Evolutionary conservation across 1,140 invertebrate genomes (phyloP), one percentile per base, ranked within the genome.

Genomic region (Zophobas morio): DNA sequence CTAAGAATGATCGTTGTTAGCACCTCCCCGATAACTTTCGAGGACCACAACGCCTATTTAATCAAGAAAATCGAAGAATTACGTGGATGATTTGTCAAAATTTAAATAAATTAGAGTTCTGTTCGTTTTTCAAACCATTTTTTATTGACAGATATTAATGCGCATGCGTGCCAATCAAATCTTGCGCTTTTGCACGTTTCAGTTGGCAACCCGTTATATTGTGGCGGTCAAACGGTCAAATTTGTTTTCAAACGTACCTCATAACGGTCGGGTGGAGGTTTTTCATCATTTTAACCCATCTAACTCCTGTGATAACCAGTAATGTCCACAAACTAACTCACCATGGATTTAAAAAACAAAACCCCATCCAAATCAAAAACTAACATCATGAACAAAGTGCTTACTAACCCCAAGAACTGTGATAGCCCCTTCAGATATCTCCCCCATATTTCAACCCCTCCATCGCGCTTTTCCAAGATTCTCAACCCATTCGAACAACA

Each of bases 1-100:
- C 85, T 97, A 51, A 96, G 95, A 88, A 92, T 92, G 0, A 90
- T 91, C 0, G 91, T 94, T 32, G 84, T 93, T 47, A 88, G 88
- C 49, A 90, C 92, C 0, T 88, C 90, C 4, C 92, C 93, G 0
- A 81, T 97, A 0, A 93, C 97, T 86, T 93, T 92, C 83, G 92
- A 92, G 79, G 92, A 93, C 37, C 94, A 95, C 56, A 93, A 93
- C 76, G 86, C 90, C 33, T 88, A 92, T 84, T 87, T 98, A 3
- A 79, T 85, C 6, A 76, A 81, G 6, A 78, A 70, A 57, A 85
- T 86, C 49, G 73, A 85, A 36, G 71, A 85, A 42, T 73, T 83
- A 33, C 73, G 54, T 42, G 37, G 6, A 74, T 20, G 20, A 20
- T 20, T 20, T 20, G 20, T 20, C 20, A 20, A 20, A 20, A 20